Evolutionary conservation across 2,113 vertebrate genomes (phyloP).

Genomic region (Pterocles orientalis): DNA sequence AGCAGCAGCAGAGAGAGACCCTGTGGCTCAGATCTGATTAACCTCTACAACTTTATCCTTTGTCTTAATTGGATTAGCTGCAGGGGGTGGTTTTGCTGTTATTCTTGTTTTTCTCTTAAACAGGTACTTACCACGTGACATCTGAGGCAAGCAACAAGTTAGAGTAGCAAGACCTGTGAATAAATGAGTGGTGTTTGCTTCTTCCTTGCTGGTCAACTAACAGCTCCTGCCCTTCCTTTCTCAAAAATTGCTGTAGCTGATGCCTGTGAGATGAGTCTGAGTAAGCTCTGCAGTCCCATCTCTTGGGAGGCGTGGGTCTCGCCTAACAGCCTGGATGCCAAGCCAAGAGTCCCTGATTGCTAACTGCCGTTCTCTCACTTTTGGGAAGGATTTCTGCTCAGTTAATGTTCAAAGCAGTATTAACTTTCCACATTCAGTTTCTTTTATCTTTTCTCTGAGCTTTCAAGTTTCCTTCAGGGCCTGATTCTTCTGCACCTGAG

Average conservation of each 20-base stretch:
- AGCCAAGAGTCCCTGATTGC: not conserved
- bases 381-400: not conserved
- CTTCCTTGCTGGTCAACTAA: not conserved
- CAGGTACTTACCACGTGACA: not conserved
- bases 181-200: not conserved
- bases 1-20: constrained; percentile 25
- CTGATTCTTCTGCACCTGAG: not conserved
- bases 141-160: not conserved
- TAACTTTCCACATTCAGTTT: not conserved
- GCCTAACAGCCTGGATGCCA: not conserved
- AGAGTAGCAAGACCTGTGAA: not conserved
- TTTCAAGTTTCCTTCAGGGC: not conserved
- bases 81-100: not conserved
- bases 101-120: not conserved
- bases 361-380: not conserved
- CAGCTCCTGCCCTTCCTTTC: not conserved
- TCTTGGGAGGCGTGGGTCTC: not conserved
- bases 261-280: not conserved
- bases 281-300: not conserved
- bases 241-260: not conserved
- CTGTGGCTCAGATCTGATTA: constrained; percentile 62
- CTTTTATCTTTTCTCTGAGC: not conserved
- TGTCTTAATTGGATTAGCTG: constrained; percentile 51
- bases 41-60: constrained; percentile 30
- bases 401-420: not conserved